Conservation (phyloP, 2,888 invertebrate species). For the Erpobdella octoculata region DNA sequence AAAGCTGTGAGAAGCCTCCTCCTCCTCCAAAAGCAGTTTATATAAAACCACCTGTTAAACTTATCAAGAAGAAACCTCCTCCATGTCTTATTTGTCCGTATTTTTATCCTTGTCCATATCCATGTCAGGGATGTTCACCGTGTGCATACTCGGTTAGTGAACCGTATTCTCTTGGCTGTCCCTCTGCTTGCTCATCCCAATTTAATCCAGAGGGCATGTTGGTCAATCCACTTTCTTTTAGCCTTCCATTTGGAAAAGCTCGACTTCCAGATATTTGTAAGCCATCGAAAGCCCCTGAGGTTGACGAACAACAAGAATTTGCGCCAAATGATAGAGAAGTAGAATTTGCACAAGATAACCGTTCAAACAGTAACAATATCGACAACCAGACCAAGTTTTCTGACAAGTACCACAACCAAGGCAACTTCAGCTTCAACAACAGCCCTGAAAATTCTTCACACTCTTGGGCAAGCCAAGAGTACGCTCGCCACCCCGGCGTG, state of each 20-base stretch:
- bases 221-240: slow-evolving; percentile 1
- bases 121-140: slow-evolving; percentile 14
- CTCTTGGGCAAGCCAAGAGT: no score
- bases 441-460: slow-evolving; percentile 8
- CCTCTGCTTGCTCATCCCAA: background rate
- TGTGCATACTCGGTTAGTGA: background rate
- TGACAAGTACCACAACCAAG: slow-evolving; percentile 4
- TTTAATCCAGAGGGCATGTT: background rate
- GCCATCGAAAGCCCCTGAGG: background rate
- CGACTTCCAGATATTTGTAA: background rate
- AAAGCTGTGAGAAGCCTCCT: background rate
- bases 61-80: background rate
- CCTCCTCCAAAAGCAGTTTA: background rate
- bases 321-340: background rate
- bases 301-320: background rate
- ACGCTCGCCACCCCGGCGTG: no score
- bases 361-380: background rate
- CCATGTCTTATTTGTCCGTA: slow-evolving; percentile 17
- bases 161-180: background rate
- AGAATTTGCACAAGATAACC: background rate
- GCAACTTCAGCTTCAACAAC: background rate
- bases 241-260: background rate
- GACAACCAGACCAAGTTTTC: background rate
- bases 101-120: slow-evolving; percentile 17
- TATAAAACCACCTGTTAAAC: background rate